Evolutionary conservation across 2,113 vertebrate species (phyloP), one percentile per base, ranked within the genome.

Genomic region (Grammomys dolichurus): DNA sequence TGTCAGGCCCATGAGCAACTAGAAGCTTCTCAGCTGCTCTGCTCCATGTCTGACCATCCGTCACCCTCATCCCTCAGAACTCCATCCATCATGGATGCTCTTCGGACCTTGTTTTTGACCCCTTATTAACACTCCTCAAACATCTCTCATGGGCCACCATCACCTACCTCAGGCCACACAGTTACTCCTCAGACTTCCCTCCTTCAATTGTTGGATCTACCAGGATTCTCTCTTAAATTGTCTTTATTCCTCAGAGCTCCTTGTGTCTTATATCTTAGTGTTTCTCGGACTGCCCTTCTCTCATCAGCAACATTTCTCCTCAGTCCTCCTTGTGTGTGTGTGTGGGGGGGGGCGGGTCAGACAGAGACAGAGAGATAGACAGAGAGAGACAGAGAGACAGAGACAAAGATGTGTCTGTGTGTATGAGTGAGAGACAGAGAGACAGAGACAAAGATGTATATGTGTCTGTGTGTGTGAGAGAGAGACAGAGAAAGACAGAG

Each of bases 1-100:
- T 69, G 63, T 31, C 58, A 11, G 33, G 31, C 46, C 80, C 72
- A 58, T 40, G 56, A 90, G 82, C 72, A 73, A 56, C 95, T 67
- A 36, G 56, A 81, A 77, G 80, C 12, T 26, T 70, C 67, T 85
- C 43, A 76, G 33, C 60, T 86, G 28, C 65, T 80, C 51, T 20
- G 78, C 43, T 54, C 56, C 6, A 4, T 65, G 43, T 69, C 56
- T 26, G 63, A 40, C n/a, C 11, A 0, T 1, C 20, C 12, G 0
- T 3, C 84, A 24, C 17, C 0, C 22, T 2, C 24, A 5, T 73
- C 22, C 28, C 43, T 26, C 1, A 11, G 0, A 1, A 10, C 5
- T 16, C 17, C 31, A 2, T 22, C 22, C 0, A 2, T 22, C 26
- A 0, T 31, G 46, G 5, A 7, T 19, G 3, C 20, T 60, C 13